Evolutionary conservation across 2,113 vertebrate genomes (phyloP).

Genomic region (pig (Sus scrofa)): T2T-Sscrofa CM000812.6:179847501-179848000

Average conservation of each 20-base stretch:
- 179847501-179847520: not conserved
- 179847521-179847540: slow-evolving; percentile 7
- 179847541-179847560: not conserved
- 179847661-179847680: not conserved
- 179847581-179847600: not conserved
- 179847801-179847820: slow-evolving; percentile 60
- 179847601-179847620: not conserved
- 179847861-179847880: not conserved
- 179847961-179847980: not conserved
- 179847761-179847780: too few relatives aligned
- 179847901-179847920: slow-evolving; percentile 14
- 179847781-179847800: not conserved
- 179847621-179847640: not conserved
- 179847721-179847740: not conserved
- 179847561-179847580: not conserved
- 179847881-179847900: not conserved
- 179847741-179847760: not conserved
- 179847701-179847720: not conserved
- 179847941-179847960: not conserved
- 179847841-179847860: not conserved
- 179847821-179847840: not conserved
- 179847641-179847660: not conserved
- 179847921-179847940: not conserved
- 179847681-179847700: not conserved
- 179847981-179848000: not conserved